Conservation (phyloP, 2,888 invertebrate genomes). For the Diarsia dahlii region DNA sequence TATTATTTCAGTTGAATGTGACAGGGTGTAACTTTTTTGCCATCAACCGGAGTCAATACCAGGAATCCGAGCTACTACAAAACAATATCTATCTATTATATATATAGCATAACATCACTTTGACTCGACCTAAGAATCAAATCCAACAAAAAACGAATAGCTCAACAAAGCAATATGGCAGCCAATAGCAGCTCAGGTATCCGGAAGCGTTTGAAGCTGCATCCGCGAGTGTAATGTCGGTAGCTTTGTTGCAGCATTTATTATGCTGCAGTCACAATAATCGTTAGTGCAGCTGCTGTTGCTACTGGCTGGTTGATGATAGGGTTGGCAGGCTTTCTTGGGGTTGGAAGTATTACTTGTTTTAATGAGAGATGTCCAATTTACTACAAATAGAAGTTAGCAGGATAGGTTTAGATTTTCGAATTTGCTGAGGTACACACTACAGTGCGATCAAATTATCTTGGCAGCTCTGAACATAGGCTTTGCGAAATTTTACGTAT, state of each 20-base stretch:
- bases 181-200: slow-evolving; percentile 31
- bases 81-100: too few species aligned
- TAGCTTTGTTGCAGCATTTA: slow-evolving; percentile 69
- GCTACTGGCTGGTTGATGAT: slow-evolving; percentile 19
- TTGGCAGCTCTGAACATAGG: too few species aligned
- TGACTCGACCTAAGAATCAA: background rate
- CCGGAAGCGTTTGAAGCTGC: slow-evolving; percentile 42
- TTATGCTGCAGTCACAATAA: slow-evolving; percentile 63
- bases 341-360: background rate
- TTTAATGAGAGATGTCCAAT: background rate
- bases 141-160: slow-evolving; percentile 1
- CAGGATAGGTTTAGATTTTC: too few species aligned
- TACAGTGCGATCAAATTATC: too few species aligned
- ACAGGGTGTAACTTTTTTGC: too few species aligned
- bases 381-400: background rate
- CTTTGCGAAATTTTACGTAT: too few species aligned
- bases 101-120: background rate
- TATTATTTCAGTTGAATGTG: background rate
- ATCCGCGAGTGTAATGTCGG: slow-evolving; percentile 63
- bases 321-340: slow-evolving; percentile 47
- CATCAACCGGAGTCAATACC: background rate
- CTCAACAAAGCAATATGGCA: slow-evolving; percentile 22
- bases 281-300: slow-evolving; percentile 55
- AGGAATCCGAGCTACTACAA: background rate
- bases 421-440: too few species aligned